Conservation (phyloP, 1,140 invertebrate genomes). For the Drosophila obscura region DNA sequence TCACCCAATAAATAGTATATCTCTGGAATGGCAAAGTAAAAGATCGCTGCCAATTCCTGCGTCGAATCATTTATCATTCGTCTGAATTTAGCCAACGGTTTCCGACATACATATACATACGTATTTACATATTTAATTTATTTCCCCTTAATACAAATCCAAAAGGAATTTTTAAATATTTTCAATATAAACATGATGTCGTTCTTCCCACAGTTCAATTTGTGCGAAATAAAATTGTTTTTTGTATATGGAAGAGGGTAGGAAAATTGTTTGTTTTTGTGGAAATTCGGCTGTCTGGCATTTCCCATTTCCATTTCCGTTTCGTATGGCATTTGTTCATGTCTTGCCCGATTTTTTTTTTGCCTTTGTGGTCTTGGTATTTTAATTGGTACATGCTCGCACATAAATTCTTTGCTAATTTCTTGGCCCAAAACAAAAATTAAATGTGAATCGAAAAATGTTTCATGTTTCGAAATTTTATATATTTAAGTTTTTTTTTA, state of each 20-base stretch:
- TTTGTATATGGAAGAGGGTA: slow-evolving; percentile 8
- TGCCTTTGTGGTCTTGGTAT: slow-evolving; percentile 53
- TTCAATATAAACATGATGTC: slow-evolving; percentile 70
- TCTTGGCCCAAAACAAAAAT: slow-evolving; percentile 14
- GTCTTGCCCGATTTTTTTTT: slow-evolving; percentile 50
- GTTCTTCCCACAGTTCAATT: slow-evolving; percentile 3
- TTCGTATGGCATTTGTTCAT: slow-evolving; percentile 63
- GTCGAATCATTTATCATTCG: slow-evolving; percentile 55
- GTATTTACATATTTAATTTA: slow-evolving; percentile 49
- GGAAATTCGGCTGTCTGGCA: slow-evolving; percentile 61
- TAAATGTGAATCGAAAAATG: slow-evolving; percentile 15
- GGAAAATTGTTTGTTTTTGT: slow-evolving; percentile 53
- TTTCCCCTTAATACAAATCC: slow-evolving; percentile 52
- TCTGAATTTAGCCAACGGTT: slow-evolving; percentile 52
- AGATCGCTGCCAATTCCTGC: slow-evolving; percentile 25
- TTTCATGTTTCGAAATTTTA: slow-evolving; percentile 7
- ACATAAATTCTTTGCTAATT: slow-evolving; percentile 67
- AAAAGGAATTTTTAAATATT: slow-evolving; percentile 56
- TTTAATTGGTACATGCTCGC: slow-evolving; percentile 55
- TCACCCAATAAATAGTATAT: not conserved
- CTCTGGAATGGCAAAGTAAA: slow-evolving; percentile 24
- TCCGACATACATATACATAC: slow-evolving; percentile 24
- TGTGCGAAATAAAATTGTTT: slow-evolving; percentile 38
- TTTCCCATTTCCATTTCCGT: slow-evolving; percentile 57
- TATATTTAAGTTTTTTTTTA: slow-evolving; percentile 12